Percentiles rank a stretch among this genome's conserved stretches.
Conservation (phyloP, 2,888 invertebrate genomes). For the Lithodes maja region DNA sequence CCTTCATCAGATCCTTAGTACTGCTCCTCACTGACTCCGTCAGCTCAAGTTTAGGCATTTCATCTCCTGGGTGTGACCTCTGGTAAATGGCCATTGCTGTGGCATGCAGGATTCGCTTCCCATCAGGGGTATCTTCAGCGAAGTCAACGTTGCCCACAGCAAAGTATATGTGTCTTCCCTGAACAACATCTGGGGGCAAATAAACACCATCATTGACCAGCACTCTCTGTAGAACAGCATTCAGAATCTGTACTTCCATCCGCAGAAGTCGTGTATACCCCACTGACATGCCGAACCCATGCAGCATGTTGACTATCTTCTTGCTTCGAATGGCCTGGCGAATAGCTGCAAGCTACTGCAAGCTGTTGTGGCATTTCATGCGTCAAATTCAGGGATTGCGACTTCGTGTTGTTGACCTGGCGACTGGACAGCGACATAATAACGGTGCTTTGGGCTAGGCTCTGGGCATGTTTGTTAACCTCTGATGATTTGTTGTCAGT, state of each 20-base stretch:
- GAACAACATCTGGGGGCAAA: slow-evolving; percentile 2
- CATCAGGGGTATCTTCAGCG: background rate
- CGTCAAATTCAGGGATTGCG: background rate
- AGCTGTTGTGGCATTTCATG: background rate
- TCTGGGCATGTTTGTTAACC: background rate
- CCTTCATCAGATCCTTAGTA: too few relatives aligned
- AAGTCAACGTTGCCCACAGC: background rate
- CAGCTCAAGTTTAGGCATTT: too few relatives aligned
- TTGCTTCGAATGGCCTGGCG: slow-evolving; percentile 2
- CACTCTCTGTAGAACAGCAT: background rate
- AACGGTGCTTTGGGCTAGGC: background rate
- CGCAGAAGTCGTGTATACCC: background rate
- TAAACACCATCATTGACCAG: background rate
- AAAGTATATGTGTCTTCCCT: background rate
- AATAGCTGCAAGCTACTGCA: background rate
- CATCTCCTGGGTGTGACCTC: background rate
- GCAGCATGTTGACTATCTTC: slow-evolving; percentile 1
- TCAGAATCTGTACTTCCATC: background rate
- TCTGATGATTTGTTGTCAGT: background rate
- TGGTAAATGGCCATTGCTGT: slow-evolving; percentile 11
- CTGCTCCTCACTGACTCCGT: too few relatives aligned
- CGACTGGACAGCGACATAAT: background rate
- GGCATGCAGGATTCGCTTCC: slow-evolving; percentile 3
- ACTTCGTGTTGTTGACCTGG: background rate
- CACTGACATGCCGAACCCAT: background rate